Evolutionary conservation across 2,888 invertebrate species (phyloP), one percentile per base, ranked within the genome.

Genomic region (Neoitamus cyanurus): DNA sequence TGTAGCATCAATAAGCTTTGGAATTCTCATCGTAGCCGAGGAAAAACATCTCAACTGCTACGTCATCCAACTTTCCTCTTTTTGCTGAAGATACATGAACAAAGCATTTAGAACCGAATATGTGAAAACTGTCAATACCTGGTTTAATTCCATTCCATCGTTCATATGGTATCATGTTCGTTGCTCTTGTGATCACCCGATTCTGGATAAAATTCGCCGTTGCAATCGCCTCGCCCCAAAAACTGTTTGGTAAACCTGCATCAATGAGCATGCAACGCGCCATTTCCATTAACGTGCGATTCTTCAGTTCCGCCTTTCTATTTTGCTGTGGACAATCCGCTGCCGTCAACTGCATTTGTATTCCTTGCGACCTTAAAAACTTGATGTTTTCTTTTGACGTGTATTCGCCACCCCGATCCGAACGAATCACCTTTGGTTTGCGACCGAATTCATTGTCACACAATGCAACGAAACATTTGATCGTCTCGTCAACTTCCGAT

Each of bases 261-360:
- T 88, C 88, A 3, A 86, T 83, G 7, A 89, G 82, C 87, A 89
- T 87, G 85, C 88, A 87, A 11, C 88, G 84, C 48, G 87, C 87
- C 86, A 86, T 86, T 78, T 88, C 87, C 6, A 86, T 83, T 28
- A 87, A 82, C 13, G 87, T 86, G 3, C 88, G 30, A 48, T 87
- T 88, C 34, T 86, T 86, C 31, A 88, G 68, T 75, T 88, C 88
- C 7, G 87, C 87, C 3, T 87, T 30, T 2, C 88, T 88, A 68
- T 88, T 88, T 83, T 88, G 88, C 70, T 88, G 85, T 28, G 88
- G 87, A 3, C 85, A 85, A 84, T 88, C 87, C 9, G 88, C 83
- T 70, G 86, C 87, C 5, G 86, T 87, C 0, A 72, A 70, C 46
- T 87, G 84, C 7, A 72, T 31, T 34, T 86, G 46, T 34, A 89